Evolutionary conservation across 1,140 invertebrate species (phyloP), one percentile per base, ranked within the genome.

Genomic region (Drosophila asahinai): DNA sequence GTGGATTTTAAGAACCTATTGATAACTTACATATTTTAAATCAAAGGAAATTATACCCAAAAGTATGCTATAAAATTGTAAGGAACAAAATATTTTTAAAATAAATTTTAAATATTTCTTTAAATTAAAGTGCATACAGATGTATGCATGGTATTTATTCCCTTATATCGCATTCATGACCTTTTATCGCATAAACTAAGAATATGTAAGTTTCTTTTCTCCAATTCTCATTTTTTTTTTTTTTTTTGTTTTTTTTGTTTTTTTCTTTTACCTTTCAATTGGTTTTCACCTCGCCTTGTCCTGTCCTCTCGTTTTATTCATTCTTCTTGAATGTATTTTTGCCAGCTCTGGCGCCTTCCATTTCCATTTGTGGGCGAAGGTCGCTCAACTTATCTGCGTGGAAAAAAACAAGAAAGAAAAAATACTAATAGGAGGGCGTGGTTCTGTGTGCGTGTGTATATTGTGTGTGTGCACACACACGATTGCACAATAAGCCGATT

Each of bases 331-430:
- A 48, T 81, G 33, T 40, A 4, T 45, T 65, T 61, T 61, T 42
- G 19, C 40, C 57, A 33, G 17, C 33, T 55, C 52, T 65, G 52
- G 43, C 4, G 55, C 43, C 48, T 48, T 59, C 30, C 61, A 38
- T 43, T 42, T 77, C 62, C 48, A 55, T 90, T 90, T 90, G 78
- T 90, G 86, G 86, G 86, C 86, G 70, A 90, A 91, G 86, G 86
- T 90, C 86, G 79, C 57, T 65, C 68, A 90, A 90, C 82, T 84
- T 89, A 87, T 87, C 84, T 89, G 77, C 81, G 83, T 81, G 73
- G 70, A 63, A 64, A 68, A 81, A 60, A 67, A 52, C 54, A 55
- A 64, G 12, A 12, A 36, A 58, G 36, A 40, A 51, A 33, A 66
- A 72, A 74, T 84, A 78, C 68, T 40, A 68, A 68, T 47, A 61